Base-by-base conservation (phyloP, 1,140 invertebrate genomes). In the Calephelis virginiensis region DNA sequence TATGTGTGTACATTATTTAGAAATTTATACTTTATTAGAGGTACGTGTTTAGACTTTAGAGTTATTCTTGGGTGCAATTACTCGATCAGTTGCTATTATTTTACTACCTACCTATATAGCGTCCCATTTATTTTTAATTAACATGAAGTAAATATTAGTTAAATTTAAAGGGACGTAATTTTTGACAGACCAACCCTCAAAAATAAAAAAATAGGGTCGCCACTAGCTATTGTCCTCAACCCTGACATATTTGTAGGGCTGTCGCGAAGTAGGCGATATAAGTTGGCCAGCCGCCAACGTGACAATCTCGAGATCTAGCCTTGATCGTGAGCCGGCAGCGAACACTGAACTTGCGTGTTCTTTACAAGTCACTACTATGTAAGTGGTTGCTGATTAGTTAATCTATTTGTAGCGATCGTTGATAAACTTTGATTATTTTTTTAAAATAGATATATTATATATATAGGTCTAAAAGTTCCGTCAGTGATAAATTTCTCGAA, bases 211-310 rank as follows among this genome's bases (percentile, higher is more conserved):
- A 48, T 45, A 14, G 48, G 46, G 40, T 61, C 63, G 50, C 50
- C 40, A 62, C 61, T 48, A 12, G 48, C 53, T 64, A 63, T 72
- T 64, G 62, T 72, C 65, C 53, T 37, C 63, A 67, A 56, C 63
- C 65, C 66, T 73, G 68, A 65, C 65, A 69, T 38, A 63, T 64
- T 68, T 65, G 8, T 46, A 61, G 70, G 43, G 63, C 37, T 61
- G 69, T 64, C 64, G 50, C 53, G 45, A 53, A 46, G 37, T 64
- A 50, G 64, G 65, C 17, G 48, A 49, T 8, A 17, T 47, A 8
- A n/a, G 49, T 53, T 64, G 63, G 63, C 48, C 37, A 14, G 49
- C 38, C 53, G 63, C 63, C 63, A 64, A 50, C 49, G 40, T 17
- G 14, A 46, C 40, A 17, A 47, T 45, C 61, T 62, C 40, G n/a